Conservation (phyloP, 2,888 invertebrate genomes). For the Lamellibrachia columna region DNA sequence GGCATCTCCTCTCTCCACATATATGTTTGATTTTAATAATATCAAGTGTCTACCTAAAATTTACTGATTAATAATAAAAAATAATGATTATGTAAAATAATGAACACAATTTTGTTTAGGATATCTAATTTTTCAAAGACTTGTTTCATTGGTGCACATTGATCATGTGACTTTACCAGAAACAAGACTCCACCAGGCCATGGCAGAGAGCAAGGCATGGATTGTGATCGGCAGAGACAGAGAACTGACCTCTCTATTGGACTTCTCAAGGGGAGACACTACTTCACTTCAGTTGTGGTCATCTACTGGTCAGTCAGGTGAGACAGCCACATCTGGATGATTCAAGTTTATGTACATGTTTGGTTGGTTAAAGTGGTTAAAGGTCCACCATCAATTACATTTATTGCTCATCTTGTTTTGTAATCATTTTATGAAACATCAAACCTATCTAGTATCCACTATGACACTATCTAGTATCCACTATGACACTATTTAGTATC, state of each 20-base stretch:
- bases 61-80: not conserved
- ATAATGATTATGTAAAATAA: not conserved
- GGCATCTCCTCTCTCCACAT: no score
- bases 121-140: not conserved
- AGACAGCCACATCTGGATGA: not conserved
- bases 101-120: not conserved
- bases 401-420: no score
- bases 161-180: slow-evolving; percentile 40
- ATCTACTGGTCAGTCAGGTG: not conserved
- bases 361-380: not conserved
- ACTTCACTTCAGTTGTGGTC: not conserved
- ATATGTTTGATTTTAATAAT: no score
- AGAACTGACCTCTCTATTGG: slow-evolving; percentile 28
- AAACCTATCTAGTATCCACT: no score
- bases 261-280: slow-evolving; percentile 14
- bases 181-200: slow-evolving; percentile 45
- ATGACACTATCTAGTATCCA: no score
- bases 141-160: not conserved
- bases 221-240: slow-evolving; percentile 50
- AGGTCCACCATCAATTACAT: not conserved
- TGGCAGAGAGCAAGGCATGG: slow-evolving; percentile 50
- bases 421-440: no score
- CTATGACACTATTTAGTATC: no score
- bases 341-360: not conserved
- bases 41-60: no score